These are phyloP conservation scores for Caradrina clavipalpis DNA, from an alignment of 2,888 invertebrate genomes.

Conservation along the genomic window DNA sequence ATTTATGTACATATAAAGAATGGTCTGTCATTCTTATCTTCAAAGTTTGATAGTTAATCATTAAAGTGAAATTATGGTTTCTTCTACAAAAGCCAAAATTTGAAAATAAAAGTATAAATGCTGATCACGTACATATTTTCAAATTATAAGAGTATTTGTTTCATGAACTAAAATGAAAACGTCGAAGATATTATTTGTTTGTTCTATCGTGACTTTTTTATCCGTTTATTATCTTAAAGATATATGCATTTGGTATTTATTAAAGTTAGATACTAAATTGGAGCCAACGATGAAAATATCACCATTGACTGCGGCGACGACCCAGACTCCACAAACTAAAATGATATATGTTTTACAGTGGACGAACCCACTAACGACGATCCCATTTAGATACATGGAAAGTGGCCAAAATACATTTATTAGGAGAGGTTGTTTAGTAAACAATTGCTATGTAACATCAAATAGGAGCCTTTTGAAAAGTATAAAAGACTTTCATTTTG, in stretches of 20 bases:
- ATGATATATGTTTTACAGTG: constrained; percentile 42
- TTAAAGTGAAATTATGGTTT: no score
- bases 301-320: not conserved
- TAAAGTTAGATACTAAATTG: not conserved
- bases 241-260: not conserved
- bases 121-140: not conserved
- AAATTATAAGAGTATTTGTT: not conserved
- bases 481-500: constrained; percentile 27
- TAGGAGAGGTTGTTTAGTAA: constrained; percentile 10
- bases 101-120: not conserved
- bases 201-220: not conserved
- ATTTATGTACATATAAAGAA: no score
- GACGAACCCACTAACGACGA: constrained; percentile 13
- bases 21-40: no score
- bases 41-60: no score
- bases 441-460: constrained; percentile 36
- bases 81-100: not conserved
- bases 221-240: not conserved
- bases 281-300: not conserved
- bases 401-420: constrained; percentile 20
- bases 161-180: not conserved
- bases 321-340: not conserved
- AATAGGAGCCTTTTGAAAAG: constrained; percentile 16
- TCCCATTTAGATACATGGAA: constrained; percentile 33
- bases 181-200: not conserved